Percentiles rank a stretch among this genome's conserved stretches.
phyloP scores from a whole-genome alignment of 2,113 vertebrate genomes.

The Rhineura floridana region DNA sequence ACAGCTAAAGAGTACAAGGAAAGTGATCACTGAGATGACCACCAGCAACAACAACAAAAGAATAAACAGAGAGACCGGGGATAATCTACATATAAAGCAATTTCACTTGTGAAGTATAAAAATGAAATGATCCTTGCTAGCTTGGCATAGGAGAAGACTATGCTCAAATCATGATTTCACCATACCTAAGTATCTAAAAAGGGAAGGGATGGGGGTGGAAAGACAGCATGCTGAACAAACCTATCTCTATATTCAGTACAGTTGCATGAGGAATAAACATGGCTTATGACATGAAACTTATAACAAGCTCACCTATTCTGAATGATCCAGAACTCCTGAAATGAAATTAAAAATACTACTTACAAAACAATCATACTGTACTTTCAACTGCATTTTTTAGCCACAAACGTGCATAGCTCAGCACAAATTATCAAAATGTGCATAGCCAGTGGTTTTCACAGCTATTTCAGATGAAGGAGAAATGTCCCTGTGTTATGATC shows the following conservation, averaged over 20 bases:
- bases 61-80: neutral
- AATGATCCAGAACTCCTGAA: constrained; percentile 6
- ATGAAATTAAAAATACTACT: constrained; percentile 33
- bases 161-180: neutral
- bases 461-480: constrained; percentile 19
- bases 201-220: too few species aligned
- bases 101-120: neutral
- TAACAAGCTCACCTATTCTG: constrained; percentile 30
- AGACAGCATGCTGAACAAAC: constrained; percentile 22
- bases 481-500: constrained; percentile 16
- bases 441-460: constrained; percentile 34
- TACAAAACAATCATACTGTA: constrained; percentile 47
- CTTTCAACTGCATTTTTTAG: constrained; percentile 58
- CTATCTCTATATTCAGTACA: neutral
- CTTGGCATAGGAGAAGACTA: neutral
- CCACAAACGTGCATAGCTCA: constrained; percentile 55
- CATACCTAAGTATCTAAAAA: neutral
- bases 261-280: neutral
- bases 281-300: constrained; percentile 27
- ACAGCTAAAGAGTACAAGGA: neutral
- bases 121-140: neutral
- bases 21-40: neutral
- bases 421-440: constrained; percentile 38
- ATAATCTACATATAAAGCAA: neutral
- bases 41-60: neutral